These are phyloP conservation scores for Aphrocallistes beatrix DNA, from an alignment of 37 sponge, comb jelly and placozoan species.

Conservation along the genomic window DNA sequence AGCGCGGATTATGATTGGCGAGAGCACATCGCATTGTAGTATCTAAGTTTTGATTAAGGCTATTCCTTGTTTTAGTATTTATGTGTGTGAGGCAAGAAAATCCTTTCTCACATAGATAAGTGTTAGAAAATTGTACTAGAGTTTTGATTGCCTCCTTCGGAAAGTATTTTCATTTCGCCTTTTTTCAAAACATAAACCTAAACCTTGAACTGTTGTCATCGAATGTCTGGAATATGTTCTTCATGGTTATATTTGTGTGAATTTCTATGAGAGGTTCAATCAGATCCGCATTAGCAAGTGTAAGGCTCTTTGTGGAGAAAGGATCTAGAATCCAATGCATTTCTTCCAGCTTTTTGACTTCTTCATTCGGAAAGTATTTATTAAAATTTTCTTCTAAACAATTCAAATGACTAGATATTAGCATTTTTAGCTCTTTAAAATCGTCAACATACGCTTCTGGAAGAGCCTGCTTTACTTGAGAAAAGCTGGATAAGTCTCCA, in stretches of 20 bases:
- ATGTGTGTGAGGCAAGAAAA: not conserved
- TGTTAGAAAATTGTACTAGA: slow-evolving; percentile 3
- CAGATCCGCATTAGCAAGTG: not conserved
- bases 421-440: not conserved
- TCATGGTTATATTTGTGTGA: not conserved
- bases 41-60: not conserved
- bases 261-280: not conserved
- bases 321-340: slow-evolving; percentile 9
- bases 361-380: slow-evolving; percentile 2
- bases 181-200: not conserved
- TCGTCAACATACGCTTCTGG: not conserved
- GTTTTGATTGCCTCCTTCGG: slow-evolving; percentile 7
- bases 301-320: not conserved
- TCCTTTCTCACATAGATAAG: not conserved
- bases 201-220: not conserved
- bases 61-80: not conserved
- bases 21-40: not conserved
- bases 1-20: not conserved
- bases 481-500: not conserved
- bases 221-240: slow-evolving; percentile 10
- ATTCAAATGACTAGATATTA: not conserved
- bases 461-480: not conserved
- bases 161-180: not conserved
- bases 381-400: not conserved
- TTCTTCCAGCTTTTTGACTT: not conserved